Base-by-base conservation (phyloP, 2,888 invertebrate species). In the Heliconius hortense region DNA sequence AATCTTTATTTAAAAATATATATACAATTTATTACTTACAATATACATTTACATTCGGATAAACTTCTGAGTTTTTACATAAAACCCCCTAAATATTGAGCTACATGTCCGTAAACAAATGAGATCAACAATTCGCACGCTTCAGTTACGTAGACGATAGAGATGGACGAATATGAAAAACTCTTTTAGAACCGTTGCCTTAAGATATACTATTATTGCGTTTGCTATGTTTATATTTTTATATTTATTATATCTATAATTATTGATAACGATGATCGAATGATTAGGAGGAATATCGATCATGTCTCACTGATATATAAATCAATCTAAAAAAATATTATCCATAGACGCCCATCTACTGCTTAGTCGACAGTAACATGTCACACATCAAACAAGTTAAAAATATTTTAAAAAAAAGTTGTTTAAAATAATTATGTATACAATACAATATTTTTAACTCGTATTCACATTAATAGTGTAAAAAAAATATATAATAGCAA, bases 61-160 rank as follows among this genome's bases (percentile, higher is more conserved):
- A 89, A 89, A 89, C 82, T 82, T 84, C 81, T 83, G 82, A 82
- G 82, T 90, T 87, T 82, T 86, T 89, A 91, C 89, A 90, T 81
- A 81, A 80, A 79, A 80, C 78, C 85, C 86, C 87, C 87, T 90
- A 90, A 86, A 90, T 86, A 91, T 92, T 92, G 92, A 92, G 92
- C 93, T 93, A 91, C 86, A 89, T 88, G 86, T 90, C 84, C 89
- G 88, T 91, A 90, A 90, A 91, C 90, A 90, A 91, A 91, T 93
- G 93, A 93, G 93, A 93, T 93, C 93, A 93, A 91, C 90, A 88
- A 90, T 89, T 89, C 91, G 88, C 92, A 88, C 89, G 83, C 82
- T 84, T 81, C 83, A 83, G 83, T 84, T 79, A 82, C 81, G 39
- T 66, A 73, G 73, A 67, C 67, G 39, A 70, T 39, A 70, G 56